Percentiles rank a stretch among this genome's conserved stretches.
Conservation (phyloP, 2,113 vertebrate species). For the Carettochelys insculpta region DNA sequence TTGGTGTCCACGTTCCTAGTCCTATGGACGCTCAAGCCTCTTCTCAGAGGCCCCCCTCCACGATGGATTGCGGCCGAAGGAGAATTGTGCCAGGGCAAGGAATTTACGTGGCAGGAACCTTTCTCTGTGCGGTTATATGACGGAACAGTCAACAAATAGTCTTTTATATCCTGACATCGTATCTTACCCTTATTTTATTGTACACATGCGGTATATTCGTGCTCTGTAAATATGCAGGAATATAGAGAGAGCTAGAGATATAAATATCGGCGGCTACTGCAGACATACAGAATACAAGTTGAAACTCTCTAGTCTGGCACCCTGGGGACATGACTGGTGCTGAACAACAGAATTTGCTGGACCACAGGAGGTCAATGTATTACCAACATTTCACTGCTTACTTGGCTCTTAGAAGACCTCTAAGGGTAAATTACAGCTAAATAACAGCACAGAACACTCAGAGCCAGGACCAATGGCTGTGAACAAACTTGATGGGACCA, state of each 20-base stretch:
- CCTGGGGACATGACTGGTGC: no score
- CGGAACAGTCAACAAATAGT: not conserved
- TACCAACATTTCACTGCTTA: no score
- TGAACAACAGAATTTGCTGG: no score
- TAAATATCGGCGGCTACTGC: not conserved
- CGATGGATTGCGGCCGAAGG: not conserved
- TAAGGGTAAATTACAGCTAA: no score
- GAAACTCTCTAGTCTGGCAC: no score
- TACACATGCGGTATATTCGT: not conserved
- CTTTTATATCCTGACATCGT: not conserved
- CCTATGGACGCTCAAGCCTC: not conserved
- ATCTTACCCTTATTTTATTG: not conserved
- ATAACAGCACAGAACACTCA: no score
- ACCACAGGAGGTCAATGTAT: no score
- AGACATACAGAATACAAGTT: not conserved
- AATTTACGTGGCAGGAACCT: not conserved
- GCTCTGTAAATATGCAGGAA: constrained; percentile 9
- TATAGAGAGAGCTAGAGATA: not conserved
- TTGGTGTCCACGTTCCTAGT: not conserved
- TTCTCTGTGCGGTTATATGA: not conserved
- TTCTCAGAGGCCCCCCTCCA: not conserved
- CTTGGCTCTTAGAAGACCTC: no score
- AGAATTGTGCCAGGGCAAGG: not conserved
- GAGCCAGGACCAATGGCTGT: no score
- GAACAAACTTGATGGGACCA: no score